A percentile compares a stretch with the other conserved stretches of the same genome.
These are phyloP conservation scores for Leguminivora glycinivorella DNA, from an alignment of 1,140 invertebrate genomes.

Conservation along the genomic window DNA sequence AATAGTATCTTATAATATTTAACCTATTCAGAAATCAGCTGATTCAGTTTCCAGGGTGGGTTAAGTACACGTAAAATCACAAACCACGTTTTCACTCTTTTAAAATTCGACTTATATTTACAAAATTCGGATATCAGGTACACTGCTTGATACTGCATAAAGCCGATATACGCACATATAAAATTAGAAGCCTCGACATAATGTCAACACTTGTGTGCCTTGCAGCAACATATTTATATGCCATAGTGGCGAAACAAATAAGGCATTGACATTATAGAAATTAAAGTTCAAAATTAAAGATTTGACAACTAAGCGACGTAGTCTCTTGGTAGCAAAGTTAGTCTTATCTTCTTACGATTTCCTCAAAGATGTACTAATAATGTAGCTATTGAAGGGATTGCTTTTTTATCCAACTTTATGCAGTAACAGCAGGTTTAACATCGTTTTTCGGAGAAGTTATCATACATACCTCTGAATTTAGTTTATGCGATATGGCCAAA, in stretches of 20 bases:
- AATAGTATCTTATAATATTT: conserved; percentile 35
- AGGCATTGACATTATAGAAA: neutral
- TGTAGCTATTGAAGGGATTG: neutral
- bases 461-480: no score
- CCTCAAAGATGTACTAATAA: neutral
- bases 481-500: no score
- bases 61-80: conserved; percentile 58
- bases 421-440: neutral
- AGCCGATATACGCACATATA: conserved; percentile 1
- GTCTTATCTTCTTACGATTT: no score
- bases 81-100: conserved; percentile 45
- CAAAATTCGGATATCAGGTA: neutral
- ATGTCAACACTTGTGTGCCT: no score
- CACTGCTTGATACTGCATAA: conserved; percentile 36
- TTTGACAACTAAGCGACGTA: no score
- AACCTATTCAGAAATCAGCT: conserved; percentile 42
- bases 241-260: neutral
- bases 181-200: no score
- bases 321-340: no score
- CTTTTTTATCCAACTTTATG: neutral
- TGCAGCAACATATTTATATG: neutral
- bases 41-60: conserved; percentile 60
- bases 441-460: neutral
- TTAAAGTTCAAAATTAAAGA: no score
- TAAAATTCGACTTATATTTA: conserved; percentile 17